These are phyloP conservation scores for Syrphus vitripennis DNA, from an alignment of 2,888 invertebrate genomes.

Conservation along the genomic window DNA sequence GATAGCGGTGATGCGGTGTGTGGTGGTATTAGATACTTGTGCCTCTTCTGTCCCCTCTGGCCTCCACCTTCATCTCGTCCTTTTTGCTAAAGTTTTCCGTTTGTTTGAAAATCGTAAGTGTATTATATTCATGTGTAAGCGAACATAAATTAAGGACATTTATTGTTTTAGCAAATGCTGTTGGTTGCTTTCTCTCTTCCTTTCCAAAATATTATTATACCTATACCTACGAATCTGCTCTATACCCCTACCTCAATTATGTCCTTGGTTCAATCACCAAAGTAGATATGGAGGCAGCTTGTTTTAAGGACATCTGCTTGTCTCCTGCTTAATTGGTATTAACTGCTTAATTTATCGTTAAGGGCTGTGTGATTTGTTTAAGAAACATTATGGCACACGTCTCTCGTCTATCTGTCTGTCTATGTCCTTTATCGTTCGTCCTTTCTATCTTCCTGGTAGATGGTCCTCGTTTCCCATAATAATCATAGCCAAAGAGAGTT, in stretches of 20 bases:
- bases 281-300: constrained; percentile 73
- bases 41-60: not conserved
- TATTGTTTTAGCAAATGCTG: constrained; percentile 73
- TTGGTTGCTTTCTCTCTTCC: constrained; percentile 60
- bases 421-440: not conserved
- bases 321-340: constrained; percentile 80
- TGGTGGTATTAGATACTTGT: not conserved
- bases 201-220: not conserved
- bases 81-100: constrained; percentile 63
- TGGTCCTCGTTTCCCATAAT: not conserved
- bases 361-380: constrained; percentile 80
- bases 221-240: not conserved
- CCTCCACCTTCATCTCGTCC: constrained; percentile 33
- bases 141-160: constrained; percentile 76
- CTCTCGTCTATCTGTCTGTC: constrained; percentile 45
- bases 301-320: constrained; percentile 77
- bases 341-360: constrained; percentile 79
- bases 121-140: constrained; percentile 72
- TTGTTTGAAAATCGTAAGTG: constrained; percentile 68
- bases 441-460: not conserved
- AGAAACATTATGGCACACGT: constrained; percentile 76
- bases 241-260: not conserved
- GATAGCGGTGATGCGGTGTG: constrained; percentile 13
- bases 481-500: not conserved
- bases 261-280: constrained; percentile 58